phyloP scores from a whole-genome alignment of 1,140 invertebrate species.

The Sipha flava region DNA sequence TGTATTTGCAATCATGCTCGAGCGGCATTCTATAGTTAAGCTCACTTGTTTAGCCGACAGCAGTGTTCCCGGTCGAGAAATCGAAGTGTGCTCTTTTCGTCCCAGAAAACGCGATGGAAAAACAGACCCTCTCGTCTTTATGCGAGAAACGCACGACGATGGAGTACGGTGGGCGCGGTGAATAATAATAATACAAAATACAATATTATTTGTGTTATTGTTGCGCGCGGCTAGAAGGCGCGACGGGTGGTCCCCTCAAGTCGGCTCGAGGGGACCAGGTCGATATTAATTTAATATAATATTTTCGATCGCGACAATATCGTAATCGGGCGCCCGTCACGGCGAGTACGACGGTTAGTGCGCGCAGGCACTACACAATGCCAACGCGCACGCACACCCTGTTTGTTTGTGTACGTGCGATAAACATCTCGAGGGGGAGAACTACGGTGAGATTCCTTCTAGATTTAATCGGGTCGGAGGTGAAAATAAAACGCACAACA shows the following conservation, averaged over 20 bases:
- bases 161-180: no score
- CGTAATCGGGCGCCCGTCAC: not conserved
- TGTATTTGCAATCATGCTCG: no score
- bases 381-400: not conserved
- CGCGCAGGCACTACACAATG: not conserved
- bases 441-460: not conserved
- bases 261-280: not conserved
- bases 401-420: not conserved
- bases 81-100: no score
- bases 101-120: no score
- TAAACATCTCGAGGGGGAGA: not conserved
- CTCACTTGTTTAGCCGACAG: no score
- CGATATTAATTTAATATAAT: not conserved
- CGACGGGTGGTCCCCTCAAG: not conserved
- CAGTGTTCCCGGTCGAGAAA: no score
- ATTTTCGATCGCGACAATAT: conserved; percentile 13
- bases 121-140: no score
- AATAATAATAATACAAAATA: no score
- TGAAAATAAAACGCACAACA: not conserved
- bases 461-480: not conserved
- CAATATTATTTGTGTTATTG: not conserved
- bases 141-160: no score
- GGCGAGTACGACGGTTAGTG: not conserved
- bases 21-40: no score
- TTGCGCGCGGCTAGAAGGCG: not conserved